Percentiles rank a stretch among this genome's conserved stretches.
Evolutionary conservation across 2,797 vertebrate genomes (phyloP).

Genomic region (Neostethus bicornis): DNA sequence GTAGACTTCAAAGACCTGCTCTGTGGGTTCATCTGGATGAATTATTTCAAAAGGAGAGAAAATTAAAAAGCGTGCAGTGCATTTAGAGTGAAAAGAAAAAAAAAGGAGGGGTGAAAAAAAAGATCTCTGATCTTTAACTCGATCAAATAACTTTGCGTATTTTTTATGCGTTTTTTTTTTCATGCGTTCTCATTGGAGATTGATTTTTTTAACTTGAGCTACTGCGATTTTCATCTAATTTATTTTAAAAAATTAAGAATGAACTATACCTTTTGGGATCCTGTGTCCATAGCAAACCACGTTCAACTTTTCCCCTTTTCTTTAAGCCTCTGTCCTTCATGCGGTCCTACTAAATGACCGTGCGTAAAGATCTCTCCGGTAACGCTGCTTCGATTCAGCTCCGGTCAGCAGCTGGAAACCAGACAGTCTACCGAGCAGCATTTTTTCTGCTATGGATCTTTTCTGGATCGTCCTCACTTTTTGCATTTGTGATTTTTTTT

Average conservation of each 20-base stretch:
- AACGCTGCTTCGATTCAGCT: conserved; percentile 46
- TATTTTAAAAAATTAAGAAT: conserved; percentile 14
- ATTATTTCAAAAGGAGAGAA: conserved; percentile 62
- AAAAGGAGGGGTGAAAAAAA: conserved; percentile 38
- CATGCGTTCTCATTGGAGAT: background rate
- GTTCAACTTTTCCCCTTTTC: conserved; percentile 60
- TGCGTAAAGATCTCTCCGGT: conserved; percentile 61
- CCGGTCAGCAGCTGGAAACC: conserved; percentile 46
- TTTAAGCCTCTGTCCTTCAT: conserved; percentile 60
- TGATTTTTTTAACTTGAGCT: too few species aligned
- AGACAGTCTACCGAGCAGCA: conserved; percentile 49
- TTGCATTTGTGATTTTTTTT: conserved; percentile 12
- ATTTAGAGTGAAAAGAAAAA: conserved; percentile 41
- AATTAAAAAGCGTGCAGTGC: conserved; percentile 56
- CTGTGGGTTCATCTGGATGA: conserved; percentile 64
- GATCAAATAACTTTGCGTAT: conserved; percentile 25
- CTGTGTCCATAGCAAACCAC: conserved; percentile 62
- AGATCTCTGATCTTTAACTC: conserved; percentile 33
- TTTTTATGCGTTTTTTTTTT: too few species aligned
- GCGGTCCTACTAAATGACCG: conserved; percentile 51
- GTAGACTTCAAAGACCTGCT: conserved; percentile 68
- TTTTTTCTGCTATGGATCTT: conserved; percentile 50
- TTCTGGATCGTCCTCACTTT: conserved; percentile 10
- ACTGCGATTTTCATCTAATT: background rate
- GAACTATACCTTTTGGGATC: conserved; percentile 68